Evolutionary conservation across 2,888 invertebrate species (phyloP).

Genomic region (Thecocarcelia acutangulata): DNA sequence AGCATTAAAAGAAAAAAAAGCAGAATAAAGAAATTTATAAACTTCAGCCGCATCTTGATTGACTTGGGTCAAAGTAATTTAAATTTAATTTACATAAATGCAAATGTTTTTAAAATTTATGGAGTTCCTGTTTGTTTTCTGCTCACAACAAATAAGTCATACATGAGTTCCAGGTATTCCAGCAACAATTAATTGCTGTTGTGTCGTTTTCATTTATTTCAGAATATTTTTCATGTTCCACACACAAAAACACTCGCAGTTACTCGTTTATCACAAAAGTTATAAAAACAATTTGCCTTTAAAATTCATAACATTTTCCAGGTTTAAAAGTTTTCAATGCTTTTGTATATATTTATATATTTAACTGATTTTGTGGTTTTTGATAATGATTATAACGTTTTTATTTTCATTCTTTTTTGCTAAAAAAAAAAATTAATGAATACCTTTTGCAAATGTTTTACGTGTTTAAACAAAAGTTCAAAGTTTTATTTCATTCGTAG

Average conservation of each 20-base stretch:
- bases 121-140: slow-evolving; percentile 13
- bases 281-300: slow-evolving; percentile 27
- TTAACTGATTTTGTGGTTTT: slow-evolving; percentile 36
- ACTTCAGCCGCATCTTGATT: slow-evolving; percentile 34
- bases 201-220: slow-evolving; percentile 1
- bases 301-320: slow-evolving; percentile 17
- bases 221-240: background rate
- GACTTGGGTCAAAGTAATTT: slow-evolving; percentile 63
- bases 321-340: slow-evolving; percentile 5
- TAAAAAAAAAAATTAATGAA: slow-evolving; percentile 3
- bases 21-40: slow-evolving; percentile 5
- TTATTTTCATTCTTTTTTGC: slow-evolving; percentile 1
- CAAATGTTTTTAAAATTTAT: slow-evolving; percentile 24
- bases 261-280: slow-evolving; percentile 7
- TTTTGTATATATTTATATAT: slow-evolving; percentile 6
- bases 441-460: background rate
- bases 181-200: slow-evolving; percentile 18
- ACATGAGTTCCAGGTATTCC: slow-evolving; percentile 28
- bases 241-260: background rate
- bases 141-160: background rate
- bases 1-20: no score
- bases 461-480: slow-evolving; percentile 43
- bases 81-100: slow-evolving; percentile 12
- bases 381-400: slow-evolving; percentile 28
- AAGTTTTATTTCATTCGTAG: slow-evolving; percentile 1